A percentile compares a stretch with the other conserved stretches of the same genome.
Evolutionary conservation across 2,113 vertebrate genomes (phyloP).

Genomic region (Rhabdomys dilectus): DNA sequence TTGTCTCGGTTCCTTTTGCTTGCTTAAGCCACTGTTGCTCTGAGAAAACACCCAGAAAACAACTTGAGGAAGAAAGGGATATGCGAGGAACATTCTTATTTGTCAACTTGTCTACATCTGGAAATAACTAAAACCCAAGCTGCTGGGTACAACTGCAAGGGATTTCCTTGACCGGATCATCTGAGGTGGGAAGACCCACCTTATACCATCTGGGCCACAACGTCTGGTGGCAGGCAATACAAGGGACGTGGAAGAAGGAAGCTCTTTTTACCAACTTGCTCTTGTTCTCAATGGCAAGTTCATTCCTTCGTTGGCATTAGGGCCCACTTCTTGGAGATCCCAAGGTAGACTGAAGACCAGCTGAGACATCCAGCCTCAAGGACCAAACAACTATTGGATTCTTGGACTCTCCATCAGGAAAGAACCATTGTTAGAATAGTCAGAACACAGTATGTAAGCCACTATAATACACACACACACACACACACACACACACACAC

Average conservation of each 20-base stretch:
- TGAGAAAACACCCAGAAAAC: background rate
- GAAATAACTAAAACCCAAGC: background rate
- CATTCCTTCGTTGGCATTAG: background rate
- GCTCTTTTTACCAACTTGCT: background rate
- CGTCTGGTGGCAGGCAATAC: background rate
- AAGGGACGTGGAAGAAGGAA: background rate
- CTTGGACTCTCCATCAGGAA: background rate
- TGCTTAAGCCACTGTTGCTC: background rate
- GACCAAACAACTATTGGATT: background rate
- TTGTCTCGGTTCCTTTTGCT: background rate
- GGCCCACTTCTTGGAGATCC: background rate
- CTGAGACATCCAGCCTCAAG: background rate
- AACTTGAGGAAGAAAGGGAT: background rate
- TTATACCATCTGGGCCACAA: background rate
- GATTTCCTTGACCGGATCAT: background rate
- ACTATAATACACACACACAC: background rate
- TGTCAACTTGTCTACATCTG: background rate
- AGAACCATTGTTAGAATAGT: background rate
- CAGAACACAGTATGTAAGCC: background rate
- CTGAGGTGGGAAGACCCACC: background rate
- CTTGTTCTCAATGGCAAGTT: background rate
- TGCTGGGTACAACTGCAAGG: background rate
- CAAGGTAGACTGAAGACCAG: background rate
- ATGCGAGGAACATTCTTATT: background rate
- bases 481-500: background rate